Evolutionary conservation across 2,888 invertebrate species (phyloP).

Genomic region (Pristionchus exspectatus): DNA sequence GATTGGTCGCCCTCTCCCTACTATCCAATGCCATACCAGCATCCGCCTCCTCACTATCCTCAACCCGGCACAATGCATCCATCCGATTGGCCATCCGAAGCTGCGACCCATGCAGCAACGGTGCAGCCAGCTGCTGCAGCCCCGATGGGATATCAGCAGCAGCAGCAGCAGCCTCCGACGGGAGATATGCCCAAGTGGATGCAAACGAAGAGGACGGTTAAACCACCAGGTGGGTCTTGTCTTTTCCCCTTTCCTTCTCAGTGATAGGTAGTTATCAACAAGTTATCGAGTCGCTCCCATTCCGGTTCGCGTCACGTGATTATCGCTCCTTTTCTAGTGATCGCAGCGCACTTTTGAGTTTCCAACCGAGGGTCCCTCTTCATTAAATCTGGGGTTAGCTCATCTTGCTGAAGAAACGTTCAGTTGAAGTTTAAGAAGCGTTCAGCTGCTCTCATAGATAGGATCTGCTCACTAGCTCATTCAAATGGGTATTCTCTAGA

Average conservation of each 20-base stretch:
- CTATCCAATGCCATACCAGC: not conserved
- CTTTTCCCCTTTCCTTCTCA: not conserved
- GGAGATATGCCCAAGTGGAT: conserved; percentile 72
- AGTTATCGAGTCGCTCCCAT: not conserved
- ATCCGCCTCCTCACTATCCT: not conserved
- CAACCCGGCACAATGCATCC: not conserved
- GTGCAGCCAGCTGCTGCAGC: not conserved
- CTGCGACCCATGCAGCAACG: not conserved
- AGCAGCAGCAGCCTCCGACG: not conserved
- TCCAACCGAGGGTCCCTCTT: not conserved
- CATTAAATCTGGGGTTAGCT: not conserved
- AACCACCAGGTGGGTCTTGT: conserved; percentile 67
- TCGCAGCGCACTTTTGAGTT: conserved; percentile 27
- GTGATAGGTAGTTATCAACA: conserved; percentile 9
- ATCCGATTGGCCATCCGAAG: not conserved
- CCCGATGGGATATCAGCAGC: not conserved
- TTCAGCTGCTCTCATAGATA: too few relatives aligned
- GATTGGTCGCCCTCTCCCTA: conserved; percentile 18
- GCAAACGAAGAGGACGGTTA: conserved; percentile 75
- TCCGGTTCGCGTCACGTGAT: conserved; percentile 23
- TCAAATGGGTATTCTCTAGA: conserved; percentile 19
- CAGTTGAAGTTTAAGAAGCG: too few relatives aligned
- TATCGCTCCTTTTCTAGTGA: not conserved
- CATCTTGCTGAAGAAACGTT: too few relatives aligned
- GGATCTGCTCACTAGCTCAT: not conserved